A percentile compares a stretch with the other conserved stretches of the same genome.
phyloP scores from a whole-genome alignment of 2,113 vertebrate species.

The Potamarius usumacintae region DNA sequence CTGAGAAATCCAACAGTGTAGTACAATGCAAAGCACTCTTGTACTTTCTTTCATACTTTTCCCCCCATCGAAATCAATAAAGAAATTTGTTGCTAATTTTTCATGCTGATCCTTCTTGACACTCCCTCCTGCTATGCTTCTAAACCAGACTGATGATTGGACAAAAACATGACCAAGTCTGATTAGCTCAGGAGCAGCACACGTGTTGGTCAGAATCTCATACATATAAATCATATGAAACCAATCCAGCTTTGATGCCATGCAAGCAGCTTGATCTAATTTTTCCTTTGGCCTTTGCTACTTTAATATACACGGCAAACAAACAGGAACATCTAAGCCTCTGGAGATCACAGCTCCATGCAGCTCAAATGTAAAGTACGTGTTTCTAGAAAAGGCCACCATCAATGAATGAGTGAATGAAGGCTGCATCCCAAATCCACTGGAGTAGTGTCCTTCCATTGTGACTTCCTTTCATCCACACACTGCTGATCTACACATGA shows the following conservation, averaged over 20 bases:
- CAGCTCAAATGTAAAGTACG: background rate
- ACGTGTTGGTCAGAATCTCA: background rate
- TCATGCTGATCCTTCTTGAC: background rate
- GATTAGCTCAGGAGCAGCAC: background rate
- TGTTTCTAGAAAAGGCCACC: background rate
- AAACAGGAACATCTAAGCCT: constrained; percentile 18
- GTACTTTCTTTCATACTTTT: background rate
- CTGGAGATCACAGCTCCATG: constrained; percentile 9
- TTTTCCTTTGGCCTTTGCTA: background rate
- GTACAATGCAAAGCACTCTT: background rate
- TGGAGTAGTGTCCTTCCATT: background rate
- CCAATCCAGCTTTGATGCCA: constrained; percentile 3
- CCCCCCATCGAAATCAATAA: background rate
- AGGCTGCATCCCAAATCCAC: background rate
- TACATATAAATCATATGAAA: constrained; percentile 17
- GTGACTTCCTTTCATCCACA: constrained; percentile 6
- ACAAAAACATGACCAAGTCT: background rate
- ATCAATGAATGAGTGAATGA: background rate
- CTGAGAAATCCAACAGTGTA: background rate
- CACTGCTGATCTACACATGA: background rate
- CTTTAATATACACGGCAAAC: background rate
- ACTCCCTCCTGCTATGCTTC: background rate
- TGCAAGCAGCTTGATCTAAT: background rate
- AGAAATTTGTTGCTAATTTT: background rate
- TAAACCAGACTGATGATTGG: background rate